Evolutionary conservation across 2,888 invertebrate species (phyloP), one percentile per base, ranked within the genome.

Genomic region (Caenorhabditis japonica): DNA sequence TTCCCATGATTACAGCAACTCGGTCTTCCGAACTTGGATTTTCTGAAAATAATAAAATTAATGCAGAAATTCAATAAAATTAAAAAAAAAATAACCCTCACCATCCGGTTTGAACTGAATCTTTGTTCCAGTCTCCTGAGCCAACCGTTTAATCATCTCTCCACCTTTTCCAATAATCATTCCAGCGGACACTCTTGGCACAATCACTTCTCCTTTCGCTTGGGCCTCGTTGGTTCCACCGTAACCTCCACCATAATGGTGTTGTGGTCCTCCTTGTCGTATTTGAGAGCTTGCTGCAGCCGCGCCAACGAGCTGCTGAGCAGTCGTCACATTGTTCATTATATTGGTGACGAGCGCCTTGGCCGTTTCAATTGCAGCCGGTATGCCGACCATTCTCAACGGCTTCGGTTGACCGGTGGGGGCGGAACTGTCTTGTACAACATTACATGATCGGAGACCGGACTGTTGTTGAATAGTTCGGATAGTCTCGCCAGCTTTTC

Each of bases 101-200:
- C 62, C 83, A 55, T 93, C 93, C 75, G 90, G 89, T 78, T 92
- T 91, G 89, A 97, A 96, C 88, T 97, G 97, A 41, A 97, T 93
- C 84, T 94, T 91, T 72, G 94, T 94, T 0, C 95, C 95, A 0
- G 95, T 94, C 88, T 97, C 96, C 0, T 92, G 92, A 89, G 95
- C 95, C 78, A 97, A 94, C 89, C 95, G 94, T 90, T 95, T 95
- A 81, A 97, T 97, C 94, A 95, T 97, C 82, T 97, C 97, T 12
- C 97, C 97, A 2, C 94, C 94, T 88, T 95, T 95, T 17, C 97
- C 97, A 82, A 97, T 97, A 39, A 97, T 95, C 12, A 97, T 94
- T 46, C 97, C 97, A 8, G 97, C 97, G 0, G 94, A 94, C 58
- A 93, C 92, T 87, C 94, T 92, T 4, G 97, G 97, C 46, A 97